Evolutionary conservation across 2,888 invertebrate species (phyloP).

Genomic region (Phaonia tiefii): DNA sequence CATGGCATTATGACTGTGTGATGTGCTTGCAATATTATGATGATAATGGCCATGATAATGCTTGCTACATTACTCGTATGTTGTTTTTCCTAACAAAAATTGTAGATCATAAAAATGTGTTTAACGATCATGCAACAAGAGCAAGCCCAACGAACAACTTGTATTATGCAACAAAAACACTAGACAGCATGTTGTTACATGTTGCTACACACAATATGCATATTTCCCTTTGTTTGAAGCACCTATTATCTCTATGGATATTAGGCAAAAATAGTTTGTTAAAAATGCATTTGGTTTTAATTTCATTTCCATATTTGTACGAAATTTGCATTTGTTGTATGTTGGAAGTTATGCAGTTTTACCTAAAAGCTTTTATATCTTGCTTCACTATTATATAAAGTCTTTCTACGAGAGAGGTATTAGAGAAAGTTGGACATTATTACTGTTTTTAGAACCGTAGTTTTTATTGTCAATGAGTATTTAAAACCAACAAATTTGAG

Average conservation of each 20-base stretch:
- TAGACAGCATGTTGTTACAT: constrained; percentile 65
- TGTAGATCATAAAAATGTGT: constrained; percentile 60
- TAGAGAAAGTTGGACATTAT: too few relatives aligned
- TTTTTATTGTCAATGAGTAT: too few relatives aligned
- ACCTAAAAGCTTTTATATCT: too few relatives aligned
- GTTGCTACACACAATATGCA: constrained; percentile 61
- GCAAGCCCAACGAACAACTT: constrained; percentile 17
- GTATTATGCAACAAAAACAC: constrained; percentile 63
- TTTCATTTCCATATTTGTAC: too few relatives aligned
- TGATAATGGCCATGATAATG: constrained; percentile 47
- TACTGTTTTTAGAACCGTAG: too few relatives aligned
- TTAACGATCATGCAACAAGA: constrained; percentile 45
- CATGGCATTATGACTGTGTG: constrained; percentile 29
- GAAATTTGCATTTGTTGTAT: too few relatives aligned
- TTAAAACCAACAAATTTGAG: too few relatives aligned
- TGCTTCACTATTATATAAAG: too few relatives aligned
- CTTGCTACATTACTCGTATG: constrained; percentile 11
- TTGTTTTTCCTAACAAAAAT: constrained; percentile 31
- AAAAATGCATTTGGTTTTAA: too few relatives aligned
- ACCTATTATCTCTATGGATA: neutral
- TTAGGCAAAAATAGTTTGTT: too few relatives aligned
- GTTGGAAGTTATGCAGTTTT: too few relatives aligned
- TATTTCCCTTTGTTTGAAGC: constrained; percentile 56
- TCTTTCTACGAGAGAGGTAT: too few relatives aligned
- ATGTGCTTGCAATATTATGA: constrained; percentile 40